Percentiles rank a stretch among this genome's conserved stretches.
Conservation (phyloP, 2,113 vertebrate genomes). For the Ophthalmolycus amberensis region DNA sequence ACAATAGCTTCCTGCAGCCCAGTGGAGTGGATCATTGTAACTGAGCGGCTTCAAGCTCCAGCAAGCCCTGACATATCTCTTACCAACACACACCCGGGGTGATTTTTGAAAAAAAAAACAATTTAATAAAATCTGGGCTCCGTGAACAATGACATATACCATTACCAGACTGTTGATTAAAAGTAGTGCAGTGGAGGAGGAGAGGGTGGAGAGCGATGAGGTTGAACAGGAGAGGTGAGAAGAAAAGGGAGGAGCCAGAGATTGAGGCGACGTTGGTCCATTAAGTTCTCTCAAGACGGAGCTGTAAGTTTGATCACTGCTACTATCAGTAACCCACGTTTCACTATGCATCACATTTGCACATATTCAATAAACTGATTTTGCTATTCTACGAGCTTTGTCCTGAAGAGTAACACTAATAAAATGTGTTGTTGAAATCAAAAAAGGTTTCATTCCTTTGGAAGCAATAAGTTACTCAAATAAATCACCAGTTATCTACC, state of each 20-base stretch:
- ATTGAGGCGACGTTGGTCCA: neutral
- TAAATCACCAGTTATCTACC: neutral
- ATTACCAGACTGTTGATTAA: slow-evolving; percentile 25
- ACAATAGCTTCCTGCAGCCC: slow-evolving; percentile 65
- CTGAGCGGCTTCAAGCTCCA: slow-evolving; percentile 43
- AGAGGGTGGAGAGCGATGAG: neutral
- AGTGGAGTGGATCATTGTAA: slow-evolving; percentile 66
- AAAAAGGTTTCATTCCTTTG: neutral
- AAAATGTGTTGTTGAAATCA: neutral
- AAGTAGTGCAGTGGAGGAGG: neutral
- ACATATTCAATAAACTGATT: neutral
- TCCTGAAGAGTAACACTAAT: neutral
- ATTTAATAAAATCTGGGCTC: neutral
- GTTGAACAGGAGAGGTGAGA: slow-evolving; percentile 6
- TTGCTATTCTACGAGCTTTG: neutral
- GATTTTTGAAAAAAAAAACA: slow-evolving; percentile 13
- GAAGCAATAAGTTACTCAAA: neutral
- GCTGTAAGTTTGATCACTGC: neutral
- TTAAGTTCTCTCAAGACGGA: neutral
- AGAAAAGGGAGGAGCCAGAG: neutral
- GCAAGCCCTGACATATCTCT: slow-evolving; percentile 31
- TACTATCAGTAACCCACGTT: neutral
- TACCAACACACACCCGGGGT: slow-evolving; percentile 20
- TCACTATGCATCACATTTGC: neutral
- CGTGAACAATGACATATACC: slow-evolving; percentile 14